These are phyloP conservation scores for Scaptodrosophila lebanonensis DNA, from an alignment of 1,140 invertebrate genomes.

Conservation along the genomic window DNA sequence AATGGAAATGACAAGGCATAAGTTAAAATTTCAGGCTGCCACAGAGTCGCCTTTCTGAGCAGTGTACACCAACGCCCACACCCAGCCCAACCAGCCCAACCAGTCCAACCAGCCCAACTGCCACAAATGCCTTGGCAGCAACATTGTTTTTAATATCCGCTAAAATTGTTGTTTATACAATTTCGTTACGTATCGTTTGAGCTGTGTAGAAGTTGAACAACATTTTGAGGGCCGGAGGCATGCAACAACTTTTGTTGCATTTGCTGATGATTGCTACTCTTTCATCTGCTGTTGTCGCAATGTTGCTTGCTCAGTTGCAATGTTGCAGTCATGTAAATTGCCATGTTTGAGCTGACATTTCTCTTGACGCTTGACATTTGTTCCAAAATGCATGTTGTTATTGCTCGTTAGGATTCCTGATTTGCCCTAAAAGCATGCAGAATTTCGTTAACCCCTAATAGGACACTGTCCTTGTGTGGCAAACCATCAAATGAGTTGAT, in stretches of 20 bases:
- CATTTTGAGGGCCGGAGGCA: conserved; percentile 49
- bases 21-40: conserved; percentile 60
- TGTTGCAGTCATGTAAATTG: conserved; percentile 71
- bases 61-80: neutral
- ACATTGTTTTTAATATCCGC: conserved; percentile 75
- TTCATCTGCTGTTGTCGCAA: conserved; percentile 2
- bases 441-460: too few species aligned
- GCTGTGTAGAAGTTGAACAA: too few species aligned
- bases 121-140: conserved; percentile 50
- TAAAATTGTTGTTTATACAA: conserved; percentile 75
- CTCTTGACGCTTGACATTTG: too few species aligned
- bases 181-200: conserved; percentile 59
- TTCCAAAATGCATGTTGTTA: too few species aligned
- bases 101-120: too few species aligned
- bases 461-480: too few species aligned
- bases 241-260: conserved; percentile 30
- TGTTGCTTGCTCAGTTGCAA: conserved; percentile 47
- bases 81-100: too few species aligned
- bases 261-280: conserved; percentile 14
- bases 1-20: conserved; percentile 67
- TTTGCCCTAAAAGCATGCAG: too few species aligned
- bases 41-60: conserved; percentile 13
- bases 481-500: too few species aligned
- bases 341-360: too few species aligned
- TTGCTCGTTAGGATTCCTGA: too few species aligned